Evolutionary conservation across 1,140 invertebrate species (phyloP).

Genomic region (Hirudo medicinalis): DNA sequence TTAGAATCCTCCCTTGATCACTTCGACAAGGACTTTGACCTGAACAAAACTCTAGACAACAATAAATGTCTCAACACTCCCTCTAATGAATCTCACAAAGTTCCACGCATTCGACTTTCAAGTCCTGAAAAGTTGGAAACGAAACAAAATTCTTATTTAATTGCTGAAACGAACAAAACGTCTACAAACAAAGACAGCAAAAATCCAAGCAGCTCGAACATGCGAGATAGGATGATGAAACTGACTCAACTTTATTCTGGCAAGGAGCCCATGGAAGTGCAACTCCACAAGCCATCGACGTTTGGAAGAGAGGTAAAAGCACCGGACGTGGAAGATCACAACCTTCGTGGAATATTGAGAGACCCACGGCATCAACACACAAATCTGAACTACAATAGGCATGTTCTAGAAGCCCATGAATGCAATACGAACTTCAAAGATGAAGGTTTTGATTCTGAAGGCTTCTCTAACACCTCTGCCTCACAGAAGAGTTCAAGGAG

Average conservation of each 20-base stretch:
- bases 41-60: neutral
- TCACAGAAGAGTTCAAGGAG: constrained; percentile 38
- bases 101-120: neutral
- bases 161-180: too few relatives aligned
- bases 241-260: constrained; percentile 7
- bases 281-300: neutral
- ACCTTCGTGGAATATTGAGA: neutral
- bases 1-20: neutral
- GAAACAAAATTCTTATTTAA: too few relatives aligned
- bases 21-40: neutral
- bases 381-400: too few relatives aligned
- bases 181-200: neutral
- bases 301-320: constrained; percentile 3
- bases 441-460: constrained; percentile 37
- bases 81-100: neutral
- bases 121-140: neutral
- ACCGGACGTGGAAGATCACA: neutral
- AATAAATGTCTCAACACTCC: too few relatives aligned
- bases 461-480: constrained; percentile 28
- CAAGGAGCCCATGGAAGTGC: neutral
- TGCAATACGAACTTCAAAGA: constrained; percentile 11
- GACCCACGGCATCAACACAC: neutral
- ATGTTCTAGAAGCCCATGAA: neutral
- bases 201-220: neutral
- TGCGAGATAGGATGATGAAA: neutral